Base-by-base conservation (phyloP, 1,140 invertebrate species). In the Acyrthosiphon pisum region DNA sequence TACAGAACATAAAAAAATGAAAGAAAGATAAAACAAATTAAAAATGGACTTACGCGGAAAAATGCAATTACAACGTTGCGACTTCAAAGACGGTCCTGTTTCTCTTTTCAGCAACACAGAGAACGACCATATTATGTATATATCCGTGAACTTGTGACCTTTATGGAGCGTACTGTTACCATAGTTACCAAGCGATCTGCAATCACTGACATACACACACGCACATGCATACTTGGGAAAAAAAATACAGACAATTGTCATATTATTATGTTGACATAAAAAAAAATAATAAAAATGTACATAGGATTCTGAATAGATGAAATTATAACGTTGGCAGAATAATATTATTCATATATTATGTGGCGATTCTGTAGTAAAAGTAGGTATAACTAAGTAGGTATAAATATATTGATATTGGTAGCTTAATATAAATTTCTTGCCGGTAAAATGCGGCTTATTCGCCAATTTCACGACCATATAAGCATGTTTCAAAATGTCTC, bases 91-190 rank as follows among this genome's bases (percentile, higher is more conserved):
- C 76, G 35, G 48, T 93, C 26, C 46, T 93, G 81, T 41, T 84
- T 50, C 46, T 84, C 46, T 56, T 37, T 30, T 56, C 76, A 30
- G n/a, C 8, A 83, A 68, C 48, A 93, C 48, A 86, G 35, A 86
- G 48, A 50, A 84, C 48, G 50, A 84, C 81, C 84, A 92, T 83
- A 92, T 93, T 93, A 93, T 93, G 91, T 93, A 93, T 93, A 93
- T 56, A 93, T 93, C 48, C 81, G 81, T 93, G 91, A 93, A 93
- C 91, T 93, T 93, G 91, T 93, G 91, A 93, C 91, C 91, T 93
- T 93, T 93, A 86, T 93, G 81, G 46, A 50, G 48, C 91, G 76
- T 84, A 93, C 90, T 30, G 91, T 93, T 41, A 93, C 91, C 91
- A 93, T 93, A 93, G 91, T 93, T 93, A 93, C 91, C 81, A 30